phyloP scores from a whole-genome alignment of 2,113 vertebrate species.

The Cyphomyrus discorhynchus region DNA sequence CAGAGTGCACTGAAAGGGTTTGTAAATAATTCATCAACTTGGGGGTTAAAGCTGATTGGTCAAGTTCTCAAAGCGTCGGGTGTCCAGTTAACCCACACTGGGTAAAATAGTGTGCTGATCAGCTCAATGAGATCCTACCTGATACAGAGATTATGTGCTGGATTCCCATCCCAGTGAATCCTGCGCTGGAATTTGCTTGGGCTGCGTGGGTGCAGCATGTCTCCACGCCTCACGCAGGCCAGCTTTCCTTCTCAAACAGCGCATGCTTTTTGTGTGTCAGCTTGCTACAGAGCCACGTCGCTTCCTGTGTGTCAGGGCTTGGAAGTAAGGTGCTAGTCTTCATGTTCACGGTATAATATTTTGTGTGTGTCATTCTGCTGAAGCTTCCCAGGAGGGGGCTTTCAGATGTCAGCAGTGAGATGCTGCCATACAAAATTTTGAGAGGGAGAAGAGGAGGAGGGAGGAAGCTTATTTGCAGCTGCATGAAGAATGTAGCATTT shows the following conservation, averaged over 20 bases:
- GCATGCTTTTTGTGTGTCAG: not conserved
- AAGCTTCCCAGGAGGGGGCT: not conserved
- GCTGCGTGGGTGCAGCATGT: not conserved
- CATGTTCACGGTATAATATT: not conserved
- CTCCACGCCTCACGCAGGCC: not conserved
- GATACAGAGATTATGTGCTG: not conserved
- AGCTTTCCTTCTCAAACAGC: not conserved
- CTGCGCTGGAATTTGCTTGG: not conserved
- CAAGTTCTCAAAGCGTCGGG: not conserved
- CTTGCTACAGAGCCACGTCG: not conserved
- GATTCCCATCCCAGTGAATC: not conserved
- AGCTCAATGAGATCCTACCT: not conserved
- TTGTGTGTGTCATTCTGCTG: not conserved
- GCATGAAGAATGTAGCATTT: not conserved
- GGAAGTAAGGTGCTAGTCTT: not conserved
- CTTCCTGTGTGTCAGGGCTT: not conserved
- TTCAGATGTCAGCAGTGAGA: not conserved
- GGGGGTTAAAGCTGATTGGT: not conserved
- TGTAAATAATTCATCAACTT: not conserved
- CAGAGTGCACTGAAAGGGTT: not conserved
- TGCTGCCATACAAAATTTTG: not conserved
- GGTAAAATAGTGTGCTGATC: not conserved
- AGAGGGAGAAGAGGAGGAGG: not conserved
- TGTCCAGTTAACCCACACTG: not conserved
- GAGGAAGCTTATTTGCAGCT: not conserved